Conservation (phyloP, 2,888 invertebrate species). For the Aporophyla lueneburgensis region DNA sequence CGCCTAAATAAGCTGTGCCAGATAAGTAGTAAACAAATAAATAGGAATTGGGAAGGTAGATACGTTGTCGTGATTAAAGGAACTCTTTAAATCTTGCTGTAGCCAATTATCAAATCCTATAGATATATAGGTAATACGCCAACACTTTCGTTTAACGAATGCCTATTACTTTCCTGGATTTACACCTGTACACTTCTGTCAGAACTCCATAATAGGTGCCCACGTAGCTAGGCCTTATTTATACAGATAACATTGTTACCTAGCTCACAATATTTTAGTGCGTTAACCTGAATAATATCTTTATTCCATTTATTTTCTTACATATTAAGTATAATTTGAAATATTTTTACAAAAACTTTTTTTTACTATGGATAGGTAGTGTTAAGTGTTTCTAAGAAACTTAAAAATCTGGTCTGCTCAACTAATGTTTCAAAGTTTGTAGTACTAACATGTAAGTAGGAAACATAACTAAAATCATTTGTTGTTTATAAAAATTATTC, state of each 20-base stretch:
- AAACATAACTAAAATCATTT: background rate
- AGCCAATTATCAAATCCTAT: background rate
- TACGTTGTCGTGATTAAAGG: background rate
- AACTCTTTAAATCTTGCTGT: background rate
- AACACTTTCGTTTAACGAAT: background rate
- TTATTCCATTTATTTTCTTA: too few species aligned
- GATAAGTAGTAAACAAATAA: background rate
- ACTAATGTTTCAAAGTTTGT: slow-evolving; percentile 39
- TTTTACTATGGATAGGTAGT: background rate
- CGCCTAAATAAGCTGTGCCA: too few species aligned
- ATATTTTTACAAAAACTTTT: too few species aligned
- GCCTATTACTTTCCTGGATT: background rate
- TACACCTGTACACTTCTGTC: background rate
- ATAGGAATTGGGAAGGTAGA: background rate
- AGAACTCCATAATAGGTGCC: background rate
- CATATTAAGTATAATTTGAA: too few species aligned
- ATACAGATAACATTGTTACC: background rate
- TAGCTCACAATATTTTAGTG: background rate
- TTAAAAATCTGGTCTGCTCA: slow-evolving; percentile 49
- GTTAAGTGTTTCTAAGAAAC: background rate
- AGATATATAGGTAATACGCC: background rate
- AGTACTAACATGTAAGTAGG: background rate
- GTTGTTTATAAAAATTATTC: background rate
- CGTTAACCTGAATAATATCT: background rate
- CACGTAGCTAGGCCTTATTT: background rate